Conservation (phyloP, 2,797 vertebrate genomes). For the Anguilla pacifica region DNA sequence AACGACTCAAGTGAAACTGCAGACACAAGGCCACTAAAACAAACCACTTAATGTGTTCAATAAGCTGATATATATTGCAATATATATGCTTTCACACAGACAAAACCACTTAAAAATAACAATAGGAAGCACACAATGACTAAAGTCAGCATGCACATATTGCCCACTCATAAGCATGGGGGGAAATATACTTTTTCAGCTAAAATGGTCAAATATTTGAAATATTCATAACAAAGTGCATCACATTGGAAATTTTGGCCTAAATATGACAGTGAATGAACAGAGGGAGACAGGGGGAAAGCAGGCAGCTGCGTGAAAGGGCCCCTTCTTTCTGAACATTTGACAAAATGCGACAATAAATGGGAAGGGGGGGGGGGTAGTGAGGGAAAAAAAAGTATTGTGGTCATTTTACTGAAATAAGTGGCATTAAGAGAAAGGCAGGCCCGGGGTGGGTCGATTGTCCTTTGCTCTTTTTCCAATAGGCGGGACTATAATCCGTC, state of each 20-base stretch:
- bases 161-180: neutral
- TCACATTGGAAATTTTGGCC: slow-evolving; percentile 50
- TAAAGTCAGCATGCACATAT: neutral
- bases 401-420: slow-evolving; percentile 74
- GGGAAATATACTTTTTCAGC: neutral
- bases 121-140: neutral
- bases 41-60: too few species aligned
- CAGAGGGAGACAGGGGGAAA: slow-evolving; percentile 36
- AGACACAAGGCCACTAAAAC: too few species aligned
- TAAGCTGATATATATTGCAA: too few species aligned
- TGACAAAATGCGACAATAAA: slow-evolving; percentile 55
- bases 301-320: slow-evolving; percentile 48
- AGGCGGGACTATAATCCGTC: slow-evolving; percentile 77
- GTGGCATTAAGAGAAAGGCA: slow-evolving; percentile 65
- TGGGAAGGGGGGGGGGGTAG: slow-evolving; percentile 40
- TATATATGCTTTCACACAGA: neutral
- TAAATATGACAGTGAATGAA: slow-evolving; percentile 52
- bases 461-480: slow-evolving; percentile 72
- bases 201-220: slow-evolving; percentile 41
- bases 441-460: slow-evolving; percentile 62
- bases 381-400: slow-evolving; percentile 59
- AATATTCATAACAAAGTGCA: slow-evolving; percentile 45
- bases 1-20: neutral
- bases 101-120: neutral
- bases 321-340: slow-evolving; percentile 45